Conservation (phyloP, 2,797 vertebrate genomes). For the Anolis apletophallus region DNA sequence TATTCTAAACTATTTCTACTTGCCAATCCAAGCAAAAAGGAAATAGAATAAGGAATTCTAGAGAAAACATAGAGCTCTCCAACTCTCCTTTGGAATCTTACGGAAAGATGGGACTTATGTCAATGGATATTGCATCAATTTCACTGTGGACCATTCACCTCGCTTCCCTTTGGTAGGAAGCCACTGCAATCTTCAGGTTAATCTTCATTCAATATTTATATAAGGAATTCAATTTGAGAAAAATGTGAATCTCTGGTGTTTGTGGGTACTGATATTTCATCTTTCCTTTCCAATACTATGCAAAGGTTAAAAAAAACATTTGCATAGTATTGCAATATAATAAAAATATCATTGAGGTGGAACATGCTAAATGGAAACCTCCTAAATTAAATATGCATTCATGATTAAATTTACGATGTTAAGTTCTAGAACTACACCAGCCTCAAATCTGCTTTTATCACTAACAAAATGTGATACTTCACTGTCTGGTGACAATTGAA, state of each 20-base stretch:
- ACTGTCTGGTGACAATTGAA: too few species aligned
- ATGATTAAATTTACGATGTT: not conserved
- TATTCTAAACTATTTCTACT: constrained; percentile 65
- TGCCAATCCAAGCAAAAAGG: constrained; percentile 67
- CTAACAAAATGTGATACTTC: not conserved
- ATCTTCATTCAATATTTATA: constrained; percentile 52
- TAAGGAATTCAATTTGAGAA: constrained; percentile 49
- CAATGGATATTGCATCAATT: constrained; percentile 64
- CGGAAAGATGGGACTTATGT: constrained; percentile 59
- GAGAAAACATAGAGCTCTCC: constrained; percentile 59
- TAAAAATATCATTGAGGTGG: constrained; percentile 10
- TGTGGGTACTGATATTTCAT: constrained; percentile 19
- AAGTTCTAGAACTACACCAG: not conserved
- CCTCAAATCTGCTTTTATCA: not conserved
- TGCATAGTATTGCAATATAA: not conserved
- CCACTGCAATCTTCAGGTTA: constrained; percentile 54
- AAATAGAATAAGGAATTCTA: constrained; percentile 64
- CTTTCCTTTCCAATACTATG: not conserved
- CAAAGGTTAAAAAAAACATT: constrained; percentile 48
- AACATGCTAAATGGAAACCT: not conserved
- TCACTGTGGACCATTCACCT: constrained; percentile 29
- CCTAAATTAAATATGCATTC: not conserved
- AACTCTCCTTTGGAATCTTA: constrained; percentile 55
- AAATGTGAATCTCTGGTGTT: constrained; percentile 33
- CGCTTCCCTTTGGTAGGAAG: constrained; percentile 66